Evolutionary conservation across 1,140 invertebrate species (phyloP).

Genomic region (Aradophagus sp.): DNA sequence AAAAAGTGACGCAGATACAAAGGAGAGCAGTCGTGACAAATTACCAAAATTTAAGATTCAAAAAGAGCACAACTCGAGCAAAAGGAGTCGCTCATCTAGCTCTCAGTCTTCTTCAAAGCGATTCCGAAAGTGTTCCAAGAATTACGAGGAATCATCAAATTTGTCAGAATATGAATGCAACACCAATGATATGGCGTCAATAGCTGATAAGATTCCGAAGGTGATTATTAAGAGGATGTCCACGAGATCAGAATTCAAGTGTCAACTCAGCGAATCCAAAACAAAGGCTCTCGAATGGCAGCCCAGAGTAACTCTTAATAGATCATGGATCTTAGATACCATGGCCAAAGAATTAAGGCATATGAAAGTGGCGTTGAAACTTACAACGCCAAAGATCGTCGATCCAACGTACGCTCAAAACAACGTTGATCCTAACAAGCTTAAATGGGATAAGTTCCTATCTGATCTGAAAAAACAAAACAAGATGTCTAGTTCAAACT

Average conservation of each 20-base stretch:
- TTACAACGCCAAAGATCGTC: constrained; percentile 41
- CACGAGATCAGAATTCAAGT: constrained; percentile 70
- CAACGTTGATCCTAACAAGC: constrained; percentile 51
- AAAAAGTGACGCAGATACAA: constrained; percentile 8
- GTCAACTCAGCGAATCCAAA: constrained; percentile 69
- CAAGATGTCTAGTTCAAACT: constrained; percentile 59
- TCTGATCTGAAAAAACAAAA: constrained; percentile 56
- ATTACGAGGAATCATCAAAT: constrained; percentile 10
- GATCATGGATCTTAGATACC: constrained; percentile 66
- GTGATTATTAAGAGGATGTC: constrained; percentile 72
- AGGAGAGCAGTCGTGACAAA: constrained; percentile 38
- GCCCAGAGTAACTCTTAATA: constrained; percentile 68
- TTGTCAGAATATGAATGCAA: constrained; percentile 47
- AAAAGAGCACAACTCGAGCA: constrained; percentile 42
- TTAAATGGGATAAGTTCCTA: constrained; percentile 60
- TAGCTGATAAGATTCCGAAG: constrained; percentile 69
- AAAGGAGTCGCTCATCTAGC: constrained; percentile 44
- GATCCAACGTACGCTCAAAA: constrained; percentile 29
- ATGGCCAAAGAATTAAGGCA: constrained; percentile 69
- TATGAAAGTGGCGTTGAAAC: constrained; percentile 59
- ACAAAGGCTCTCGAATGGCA: constrained; percentile 65
- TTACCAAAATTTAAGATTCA: constrained; percentile 64
- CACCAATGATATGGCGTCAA: constrained; percentile 33
- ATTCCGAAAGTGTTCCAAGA: constrained; percentile 44
- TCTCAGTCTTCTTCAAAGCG: constrained; percentile 41